A percentile compares a stretch with the other conserved stretches of the same genome.
phyloP scores from a whole-genome alignment of 1,140 invertebrate genomes.

The Macrobrachium nipponense region DNA sequence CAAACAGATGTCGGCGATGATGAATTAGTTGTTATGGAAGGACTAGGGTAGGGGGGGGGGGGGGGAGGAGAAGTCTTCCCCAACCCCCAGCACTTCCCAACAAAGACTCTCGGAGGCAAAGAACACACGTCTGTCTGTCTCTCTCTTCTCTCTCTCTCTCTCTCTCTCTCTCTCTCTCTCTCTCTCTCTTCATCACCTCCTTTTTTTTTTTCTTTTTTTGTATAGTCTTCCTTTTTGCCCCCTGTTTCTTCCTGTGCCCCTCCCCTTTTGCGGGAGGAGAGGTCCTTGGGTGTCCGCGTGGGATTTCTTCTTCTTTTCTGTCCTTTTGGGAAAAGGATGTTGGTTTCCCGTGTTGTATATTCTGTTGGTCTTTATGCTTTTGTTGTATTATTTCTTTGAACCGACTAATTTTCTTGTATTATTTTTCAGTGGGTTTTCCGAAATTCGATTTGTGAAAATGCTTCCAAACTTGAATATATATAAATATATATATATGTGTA shows the following conservation, averaged over 20 bases:
- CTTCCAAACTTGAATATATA: neutral
- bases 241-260: neutral
- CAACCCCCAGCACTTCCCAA: neutral
- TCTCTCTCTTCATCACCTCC: constrained; percentile 3
- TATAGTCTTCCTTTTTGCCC: constrained; percentile 2
- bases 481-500: neutral
- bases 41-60: neutral
- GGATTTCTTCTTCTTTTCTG: too few relatives aligned
- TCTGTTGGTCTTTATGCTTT: too few relatives aligned
- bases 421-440: too few relatives aligned
- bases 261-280: neutral
- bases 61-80: neutral
- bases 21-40: too few relatives aligned
- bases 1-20: too few relatives aligned
- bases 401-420: too few relatives aligned
- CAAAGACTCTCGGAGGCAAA: neutral
- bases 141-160: constrained; percentile 12
- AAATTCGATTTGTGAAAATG: too few relatives aligned
- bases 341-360: too few relatives aligned
- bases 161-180: constrained; percentile 16
- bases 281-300: too few relatives aligned
- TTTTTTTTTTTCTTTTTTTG: neutral
- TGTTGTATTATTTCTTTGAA: too few relatives aligned
- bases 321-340: too few relatives aligned
- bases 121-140: constrained; percentile 7